These are phyloP conservation scores for Nanger granti DNA, from an alignment of 2,113 vertebrate genomes.

Conservation along the genomic window DNA sequence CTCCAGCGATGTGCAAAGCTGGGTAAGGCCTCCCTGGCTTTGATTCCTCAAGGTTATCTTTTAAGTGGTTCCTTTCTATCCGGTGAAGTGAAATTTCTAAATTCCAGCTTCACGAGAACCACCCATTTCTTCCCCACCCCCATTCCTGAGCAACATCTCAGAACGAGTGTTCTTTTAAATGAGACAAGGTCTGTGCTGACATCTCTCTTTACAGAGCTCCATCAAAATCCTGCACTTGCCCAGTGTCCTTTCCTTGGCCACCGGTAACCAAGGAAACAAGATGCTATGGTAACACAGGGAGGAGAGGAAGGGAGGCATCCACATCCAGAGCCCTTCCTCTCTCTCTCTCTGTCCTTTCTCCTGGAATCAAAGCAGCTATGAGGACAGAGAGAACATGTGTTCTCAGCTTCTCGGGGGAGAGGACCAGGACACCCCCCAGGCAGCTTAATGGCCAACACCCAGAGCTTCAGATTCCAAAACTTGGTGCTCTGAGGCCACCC, in stretches of 20 bases:
- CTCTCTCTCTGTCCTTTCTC: conserved; percentile 56
- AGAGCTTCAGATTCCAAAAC: background rate
- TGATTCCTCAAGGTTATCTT: conserved; percentile 31
- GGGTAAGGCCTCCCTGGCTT: conserved; percentile 35
- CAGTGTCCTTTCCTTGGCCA: conserved; percentile 77
- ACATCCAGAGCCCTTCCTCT: conserved; percentile 48
- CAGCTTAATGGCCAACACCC: background rate
- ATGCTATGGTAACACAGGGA: conserved; percentile 80
- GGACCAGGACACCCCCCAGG: background rate
- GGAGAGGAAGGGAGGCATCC: conserved; percentile 58
- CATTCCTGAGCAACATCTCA: conserved; percentile 61
- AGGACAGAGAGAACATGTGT: background rate
- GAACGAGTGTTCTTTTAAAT: conserved; percentile 65
- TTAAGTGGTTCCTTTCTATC: conserved; percentile 47
- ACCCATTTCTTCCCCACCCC: conserved; percentile 6
- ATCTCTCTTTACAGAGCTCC: conserved; percentile 62
- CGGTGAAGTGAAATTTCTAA: conserved; percentile 61
- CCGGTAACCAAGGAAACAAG: conserved; percentile 83
- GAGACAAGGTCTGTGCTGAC: conserved; percentile 58
- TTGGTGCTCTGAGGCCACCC: background rate
- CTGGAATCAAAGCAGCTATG: conserved; percentile 31
- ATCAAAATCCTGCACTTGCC: conserved; percentile 68
- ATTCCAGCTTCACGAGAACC: conserved; percentile 57
- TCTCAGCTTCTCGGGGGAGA: background rate
- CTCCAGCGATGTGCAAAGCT: background rate